These are phyloP conservation scores for Agrotis exclamationis DNA, from an alignment of 2,888 invertebrate species.

Conservation along the genomic window DNA sequence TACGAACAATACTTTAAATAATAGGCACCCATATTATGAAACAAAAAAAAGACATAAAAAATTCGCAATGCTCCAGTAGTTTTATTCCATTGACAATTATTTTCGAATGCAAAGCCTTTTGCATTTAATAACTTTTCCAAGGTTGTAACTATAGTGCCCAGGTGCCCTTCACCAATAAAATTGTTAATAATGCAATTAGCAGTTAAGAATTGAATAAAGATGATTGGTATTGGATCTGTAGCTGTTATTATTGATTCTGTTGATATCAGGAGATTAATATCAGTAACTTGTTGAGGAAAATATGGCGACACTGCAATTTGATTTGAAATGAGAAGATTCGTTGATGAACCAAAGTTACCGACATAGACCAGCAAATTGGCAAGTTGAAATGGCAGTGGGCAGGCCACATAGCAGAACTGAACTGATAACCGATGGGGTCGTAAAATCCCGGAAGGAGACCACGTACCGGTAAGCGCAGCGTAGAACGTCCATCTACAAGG, in stretches of 20 bases:
- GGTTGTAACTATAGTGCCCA: slow-evolving; percentile 43
- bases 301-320: no score
- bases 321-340: no score
- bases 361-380: no score
- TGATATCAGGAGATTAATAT: neutral
- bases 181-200: slow-evolving; percentile 23
- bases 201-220: slow-evolving; percentile 2
- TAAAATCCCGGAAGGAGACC: no score
- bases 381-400: no score
- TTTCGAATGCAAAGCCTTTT: slow-evolving; percentile 44
- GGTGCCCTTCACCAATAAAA: slow-evolving; percentile 49
- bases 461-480: no score
- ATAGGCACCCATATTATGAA: neutral
- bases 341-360: no score
- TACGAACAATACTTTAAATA: neutral
- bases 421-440: no score
- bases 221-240: slow-evolving; percentile 7
- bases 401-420: no score
- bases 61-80: neutral
- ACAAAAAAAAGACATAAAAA: neutral
- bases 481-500: no score
- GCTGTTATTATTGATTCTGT: neutral
- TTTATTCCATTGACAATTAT: slow-evolving; percentile 50
- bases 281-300: neutral
- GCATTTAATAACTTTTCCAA: slow-evolving; percentile 39